phyloP scores from a whole-genome alignment of 2,888 invertebrate species.

The Eretmocerus hayati region DNA sequence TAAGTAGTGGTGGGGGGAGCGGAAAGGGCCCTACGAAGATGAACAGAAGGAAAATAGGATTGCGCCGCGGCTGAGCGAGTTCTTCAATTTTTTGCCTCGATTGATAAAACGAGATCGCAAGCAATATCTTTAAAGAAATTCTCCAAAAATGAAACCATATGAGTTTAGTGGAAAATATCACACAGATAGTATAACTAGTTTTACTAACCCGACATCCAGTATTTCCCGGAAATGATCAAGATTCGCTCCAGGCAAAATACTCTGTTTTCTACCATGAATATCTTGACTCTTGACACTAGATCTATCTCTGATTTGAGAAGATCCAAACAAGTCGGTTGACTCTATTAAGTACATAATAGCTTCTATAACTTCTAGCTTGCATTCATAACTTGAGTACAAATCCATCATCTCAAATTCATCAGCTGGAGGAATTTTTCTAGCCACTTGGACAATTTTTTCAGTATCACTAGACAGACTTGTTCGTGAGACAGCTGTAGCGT shows the following conservation, averaged over 20 bases:
- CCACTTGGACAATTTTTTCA: background rate
- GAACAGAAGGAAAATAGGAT: no score
- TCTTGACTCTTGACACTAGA: slow-evolving; percentile 1
- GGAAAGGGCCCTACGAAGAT: no score
- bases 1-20: no score
- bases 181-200: background rate
- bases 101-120: no score
- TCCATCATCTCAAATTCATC: slow-evolving; percentile 29
- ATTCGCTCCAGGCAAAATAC: slow-evolving; percentile 25
- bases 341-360: slow-evolving; percentile 15
- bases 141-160: no score
- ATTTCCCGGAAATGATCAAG: slow-evolving; percentile 25
- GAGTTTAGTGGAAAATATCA: background rate
- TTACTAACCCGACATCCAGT: slow-evolving; percentile 31
- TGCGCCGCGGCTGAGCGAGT: no score
- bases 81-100: no score
- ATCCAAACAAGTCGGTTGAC: background rate
- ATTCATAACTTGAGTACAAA: slow-evolving; percentile 30
- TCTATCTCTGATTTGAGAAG: background rate
- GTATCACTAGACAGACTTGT: background rate
- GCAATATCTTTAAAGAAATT: no score
- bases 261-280: slow-evolving; percentile 8
- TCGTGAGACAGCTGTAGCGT: slow-evolving; percentile 1
- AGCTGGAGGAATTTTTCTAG: slow-evolving; percentile 24
- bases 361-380: slow-evolving; percentile 27